phyloP scores from a whole-genome alignment of 92 coral and sea anemone species.

The Epizoanthus scotinus region DNA sequence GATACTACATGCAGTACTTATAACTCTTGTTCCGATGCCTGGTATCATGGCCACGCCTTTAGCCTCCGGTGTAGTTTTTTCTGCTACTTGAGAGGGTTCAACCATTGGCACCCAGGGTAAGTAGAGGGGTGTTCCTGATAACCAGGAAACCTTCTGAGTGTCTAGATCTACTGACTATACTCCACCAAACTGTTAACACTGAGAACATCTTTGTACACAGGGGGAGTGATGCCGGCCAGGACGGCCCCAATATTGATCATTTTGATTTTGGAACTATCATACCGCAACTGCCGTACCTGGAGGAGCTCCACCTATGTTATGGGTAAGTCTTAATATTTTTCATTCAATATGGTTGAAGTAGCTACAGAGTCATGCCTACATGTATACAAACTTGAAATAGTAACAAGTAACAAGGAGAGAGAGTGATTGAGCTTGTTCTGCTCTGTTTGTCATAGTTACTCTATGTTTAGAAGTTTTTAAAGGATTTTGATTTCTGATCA shows the following conservation, averaged over 20 bases:
- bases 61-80: background rate
- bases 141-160: background rate
- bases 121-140: background rate
- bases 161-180: background rate
- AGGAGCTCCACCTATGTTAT: constrained; percentile 88
- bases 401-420: background rate
- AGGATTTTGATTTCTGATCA: too few species aligned
- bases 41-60: too few species aligned
- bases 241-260: constrained; percentile 92
- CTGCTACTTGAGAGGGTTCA: background rate
- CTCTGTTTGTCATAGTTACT: too few species aligned
- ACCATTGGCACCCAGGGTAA: too few species aligned
- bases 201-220: constrained; percentile 41
- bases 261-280: constrained; percentile 93
- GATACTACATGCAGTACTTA: too few species aligned
- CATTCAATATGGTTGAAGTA: background rate
- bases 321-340: constrained; percentile 60
- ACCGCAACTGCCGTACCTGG: constrained; percentile 68
- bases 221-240: constrained; percentile 97
- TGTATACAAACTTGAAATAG: too few species aligned
- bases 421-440: background rate
- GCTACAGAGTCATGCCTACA: too few species aligned
- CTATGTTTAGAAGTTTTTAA: too few species aligned
- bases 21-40: too few species aligned
- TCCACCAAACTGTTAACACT: background rate